Base-by-base conservation (phyloP, 2,888 invertebrate species). In the Drosophila paranaensis region DNA sequence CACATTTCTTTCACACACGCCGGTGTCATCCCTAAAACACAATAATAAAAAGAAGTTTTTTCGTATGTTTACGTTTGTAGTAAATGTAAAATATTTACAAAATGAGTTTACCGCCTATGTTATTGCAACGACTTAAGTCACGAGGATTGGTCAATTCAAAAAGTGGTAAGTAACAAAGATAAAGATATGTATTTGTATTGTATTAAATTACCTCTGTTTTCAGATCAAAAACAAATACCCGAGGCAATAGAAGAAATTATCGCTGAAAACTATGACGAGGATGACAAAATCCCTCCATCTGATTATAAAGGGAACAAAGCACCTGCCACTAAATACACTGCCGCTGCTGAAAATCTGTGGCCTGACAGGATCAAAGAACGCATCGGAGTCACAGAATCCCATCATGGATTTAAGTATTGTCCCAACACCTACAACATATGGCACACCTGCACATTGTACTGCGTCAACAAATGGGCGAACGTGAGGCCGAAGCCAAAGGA, bases 391-490 rank as follows among this genome's bases (percentile, higher is more conserved):
- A 90, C 90, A 2, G 90, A 86, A 39, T 89, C 91, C 0, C 71
- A 84, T 16, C 78, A 89, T 40, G 96, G 96, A 0, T 95, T 95
- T 77, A 94, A 94, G 82, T 96, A 97, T 6, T 99, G 99, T 91
- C 99, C 99, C 0, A 99, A 99, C 92, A 98, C 98, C 93, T 96
- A 95, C 89, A 99, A 99, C 90, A 95, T 98, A 64, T 98, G 96
- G 92, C 99, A 99, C 90, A 96, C 97, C 81, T 99, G 99, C 91
- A 95, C 95, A 0, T 94, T 95, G 57, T 98, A 95, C 93, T 99
- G 99, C 92, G 96, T 96, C 50, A 96, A 96, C 90, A 95, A 95
- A 60, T 99, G 98, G 98, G 96, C 96, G 82, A 94, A 94, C 74
- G 96, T 97, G 5, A 95, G 95, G 68, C 82, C 94, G 27, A 94